Evolutionary conservation across 2,888 invertebrate genomes (phyloP), one percentile per base, ranked within the genome.

Genomic region (Aleiodes leptofemur): DNA sequence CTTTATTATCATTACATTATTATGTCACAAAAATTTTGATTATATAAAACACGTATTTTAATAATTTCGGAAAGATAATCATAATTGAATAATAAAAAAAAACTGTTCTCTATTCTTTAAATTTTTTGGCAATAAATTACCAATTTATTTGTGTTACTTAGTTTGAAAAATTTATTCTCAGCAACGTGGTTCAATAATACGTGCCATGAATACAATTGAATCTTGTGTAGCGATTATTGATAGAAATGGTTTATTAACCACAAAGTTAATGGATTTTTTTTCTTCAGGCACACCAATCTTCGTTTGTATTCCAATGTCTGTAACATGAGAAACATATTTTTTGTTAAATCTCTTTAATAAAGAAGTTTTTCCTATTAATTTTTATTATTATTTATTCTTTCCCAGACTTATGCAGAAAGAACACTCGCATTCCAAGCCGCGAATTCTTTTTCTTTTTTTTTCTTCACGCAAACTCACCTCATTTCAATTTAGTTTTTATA

Each of bases 271-370:
- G 16, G 14, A 8, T 64, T 16, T 64, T 48, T 9, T 43, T 16
- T 64, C 64, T 11, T 38, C 64, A 6, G 48, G 61, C 8, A 66
- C 75, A 29, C 78, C 78, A 43, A 76, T 59, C 34, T 76, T 72
- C 9, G 55, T 73, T 48, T 70, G 57, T 55, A 78, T 69, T 57
- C 57, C 74, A 8, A 51, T 9, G 6, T 72, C 78, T 78, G 73
- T 16, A 73, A 76, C 73, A 66, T 50, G 11, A 59, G 50, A 11
- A 50, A 48, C n/a, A 29, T 29, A 3, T 48, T 34, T 75, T 66
- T 68, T 75, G 53, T 14, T 43, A 8, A 43, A 43, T 43, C 3
- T 43, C 7, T 43, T 9, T 11, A 43, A 43, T 43, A 43, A 43
- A 43, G 7, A 43, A 9, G n/a, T 34, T 8, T 7, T 43, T 74